Base-by-base conservation (phyloP, 2,113 vertebrate species). In the Bambusicola thoracicus region DNA sequence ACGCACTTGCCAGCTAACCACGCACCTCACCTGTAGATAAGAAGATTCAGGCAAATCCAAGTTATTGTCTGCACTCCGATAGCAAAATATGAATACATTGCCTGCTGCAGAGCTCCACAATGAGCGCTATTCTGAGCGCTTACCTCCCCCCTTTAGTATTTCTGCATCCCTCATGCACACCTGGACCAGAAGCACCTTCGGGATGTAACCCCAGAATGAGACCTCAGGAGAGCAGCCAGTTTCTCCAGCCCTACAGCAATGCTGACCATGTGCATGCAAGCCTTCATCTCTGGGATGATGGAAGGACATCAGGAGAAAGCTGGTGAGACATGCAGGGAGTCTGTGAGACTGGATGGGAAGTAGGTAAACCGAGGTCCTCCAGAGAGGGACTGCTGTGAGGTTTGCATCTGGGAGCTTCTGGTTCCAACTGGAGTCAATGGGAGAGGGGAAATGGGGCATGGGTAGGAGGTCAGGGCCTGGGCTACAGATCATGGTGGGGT, bases 191-290 rank as follows among this genome's bases (percentile, higher is more conserved):
- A 89, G 11, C 17, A 56, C 8, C 58, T 56, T 48, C 69, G 43
- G 38, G 20, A 80, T 6, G 30, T 29, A 72, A 0, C 3, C 30
- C 53, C 17, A 21, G 46, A 72, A 84, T 3, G 9, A 49, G 32
- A 59, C 24, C 24, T 21, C 11, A 2, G 38, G 21, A 75, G 69
- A 78, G 41, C 72, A 36, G 36, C 36, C 73, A 85, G 66, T 24
- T 68, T 51, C 32, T 72, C 29, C 48, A 19, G 25, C 12, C 17
- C n/a, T 51, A 20, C 27, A 27, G 36, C 2, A 0, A 8, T 0
- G 1, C 58, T 84, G 69, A n/a, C 21, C 40, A 15, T 10, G 9
- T 15, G n/a, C 13, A 19, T 24, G 10, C 32, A 66, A 24, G 40
- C 40, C 74, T 76, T 62, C 8, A 5, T 34, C 43, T 69, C 2